Conservation (phyloP, 2,797 vertebrate genomes). For the Chaunax sp. region DNA sequence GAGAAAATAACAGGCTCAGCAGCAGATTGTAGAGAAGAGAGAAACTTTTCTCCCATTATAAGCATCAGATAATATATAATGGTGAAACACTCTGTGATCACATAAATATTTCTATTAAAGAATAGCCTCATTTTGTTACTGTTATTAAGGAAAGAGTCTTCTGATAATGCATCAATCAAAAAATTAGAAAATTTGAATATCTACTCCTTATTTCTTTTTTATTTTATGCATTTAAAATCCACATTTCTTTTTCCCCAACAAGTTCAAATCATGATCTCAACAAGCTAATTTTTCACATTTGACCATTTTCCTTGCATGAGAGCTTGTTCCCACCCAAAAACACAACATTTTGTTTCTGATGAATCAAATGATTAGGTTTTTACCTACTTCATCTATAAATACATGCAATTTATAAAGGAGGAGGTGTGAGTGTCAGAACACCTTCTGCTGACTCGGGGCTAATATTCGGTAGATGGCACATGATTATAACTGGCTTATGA, state of each 20-base stretch:
- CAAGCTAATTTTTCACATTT: not conserved
- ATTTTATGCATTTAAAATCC: too few species aligned
- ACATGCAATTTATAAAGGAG: not conserved
- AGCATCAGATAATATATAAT: not conserved
- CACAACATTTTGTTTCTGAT: not conserved
- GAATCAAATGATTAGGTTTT: not conserved
- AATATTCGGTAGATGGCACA: not conserved
- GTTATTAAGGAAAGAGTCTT: not conserved
- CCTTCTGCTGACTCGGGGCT: not conserved
- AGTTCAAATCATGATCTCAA: not conserved
- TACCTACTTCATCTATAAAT: not conserved
- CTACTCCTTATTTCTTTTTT: not conserved
- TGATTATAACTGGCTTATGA: too few species aligned
- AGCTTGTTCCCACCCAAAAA: not conserved
- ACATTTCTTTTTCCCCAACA: not conserved
- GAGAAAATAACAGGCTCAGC: not conserved
- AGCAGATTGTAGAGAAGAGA: not conserved
- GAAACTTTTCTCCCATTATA: constrained; percentile 12
- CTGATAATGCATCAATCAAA: not conserved
- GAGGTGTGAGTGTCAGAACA: not conserved
- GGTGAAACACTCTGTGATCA: not conserved
- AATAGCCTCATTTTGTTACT: too few species aligned
- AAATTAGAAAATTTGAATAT: not conserved
- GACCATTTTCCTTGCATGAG: not conserved
- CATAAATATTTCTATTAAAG: not conserved